Evolutionary conservation across 2,113 vertebrate genomes (phyloP).

Genomic region (Climacteris rufus): DNA sequence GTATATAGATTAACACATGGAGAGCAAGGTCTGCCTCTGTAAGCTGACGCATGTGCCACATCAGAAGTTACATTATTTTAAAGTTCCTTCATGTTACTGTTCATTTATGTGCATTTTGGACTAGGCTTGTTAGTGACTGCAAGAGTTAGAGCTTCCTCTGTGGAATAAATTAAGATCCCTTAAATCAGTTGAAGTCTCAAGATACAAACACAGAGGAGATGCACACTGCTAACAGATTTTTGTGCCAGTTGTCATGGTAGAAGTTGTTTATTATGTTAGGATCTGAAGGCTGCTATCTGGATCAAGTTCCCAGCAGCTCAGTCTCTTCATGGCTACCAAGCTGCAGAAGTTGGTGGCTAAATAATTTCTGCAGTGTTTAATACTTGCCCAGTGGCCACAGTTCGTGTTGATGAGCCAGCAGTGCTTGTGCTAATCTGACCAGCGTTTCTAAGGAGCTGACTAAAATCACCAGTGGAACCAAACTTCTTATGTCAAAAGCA

Average conservation of each 20-base stretch:
- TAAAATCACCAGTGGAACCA: not conserved
- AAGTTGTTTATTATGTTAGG: not conserved
- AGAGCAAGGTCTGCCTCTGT: not conserved
- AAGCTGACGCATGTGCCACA: not conserved
- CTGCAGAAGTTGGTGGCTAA: not conserved
- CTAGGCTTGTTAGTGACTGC: not conserved
- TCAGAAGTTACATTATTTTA: not conserved
- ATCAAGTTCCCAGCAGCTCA: not conserved
- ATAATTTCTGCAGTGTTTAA: not conserved
- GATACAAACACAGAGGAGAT: not conserved
- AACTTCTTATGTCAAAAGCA: not conserved
- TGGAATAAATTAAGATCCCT: not conserved
- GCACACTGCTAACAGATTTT: not conserved
- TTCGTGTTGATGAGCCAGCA: not conserved
- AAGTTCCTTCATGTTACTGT: not conserved
- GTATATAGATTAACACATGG: not conserved
- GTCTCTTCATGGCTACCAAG: not conserved
- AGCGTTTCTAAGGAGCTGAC: not conserved
- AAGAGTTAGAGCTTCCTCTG: not conserved
- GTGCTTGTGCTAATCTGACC: not conserved
- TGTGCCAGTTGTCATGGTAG: not conserved
- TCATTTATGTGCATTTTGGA: not conserved
- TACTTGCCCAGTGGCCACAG: not conserved
- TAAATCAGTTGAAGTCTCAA: not conserved
- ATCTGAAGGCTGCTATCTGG: not conserved